Conservation (phyloP, 2,113 vertebrate species). For the Brachyistius frenatus region DNA sequence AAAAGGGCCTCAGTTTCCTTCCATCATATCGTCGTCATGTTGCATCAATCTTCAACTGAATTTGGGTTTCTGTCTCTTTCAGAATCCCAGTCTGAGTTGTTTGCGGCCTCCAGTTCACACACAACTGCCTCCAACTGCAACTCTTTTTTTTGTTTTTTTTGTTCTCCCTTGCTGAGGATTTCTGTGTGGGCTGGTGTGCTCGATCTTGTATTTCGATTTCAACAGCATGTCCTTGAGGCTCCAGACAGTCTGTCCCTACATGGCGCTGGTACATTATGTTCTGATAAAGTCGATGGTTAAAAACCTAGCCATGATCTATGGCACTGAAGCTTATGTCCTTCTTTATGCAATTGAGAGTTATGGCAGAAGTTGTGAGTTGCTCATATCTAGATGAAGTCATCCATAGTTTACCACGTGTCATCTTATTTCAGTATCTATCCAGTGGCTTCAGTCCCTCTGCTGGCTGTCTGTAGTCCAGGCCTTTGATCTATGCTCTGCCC, state of each 20-base stretch:
- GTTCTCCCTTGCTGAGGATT: slow-evolving; percentile 17
- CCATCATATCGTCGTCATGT: slow-evolving; percentile 41
- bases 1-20: slow-evolving; percentile 24
- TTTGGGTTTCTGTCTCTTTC: slow-evolving; percentile 27
- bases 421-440: too few species aligned
- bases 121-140: not conserved
- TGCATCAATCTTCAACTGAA: slow-evolving; percentile 28
- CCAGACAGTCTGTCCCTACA: slow-evolving; percentile 28
- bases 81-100: slow-evolving; percentile 1
- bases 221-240: slow-evolving; percentile 36
- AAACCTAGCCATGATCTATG: not conserved
- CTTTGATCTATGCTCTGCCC: too few species aligned
- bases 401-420: too few species aligned
- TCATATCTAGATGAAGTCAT: too few species aligned
- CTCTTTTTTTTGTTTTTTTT: slow-evolving; percentile 33
- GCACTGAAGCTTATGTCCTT: not conserved
- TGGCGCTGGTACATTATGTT: slow-evolving; percentile 1
- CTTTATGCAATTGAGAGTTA: not conserved
- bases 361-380: too few species aligned
- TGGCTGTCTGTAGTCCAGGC: too few species aligned
- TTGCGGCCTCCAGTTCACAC: slow-evolving; percentile 10
- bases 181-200: slow-evolving; percentile 19
- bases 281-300: not conserved
- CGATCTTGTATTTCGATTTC: slow-evolving; percentile 5
- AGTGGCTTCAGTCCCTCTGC: too few species aligned